A percentile compares a stretch with the other conserved stretches of the same genome.
Evolutionary conservation across 2,888 invertebrate genomes (phyloP).

Genomic region (Patella depressa): DNA sequence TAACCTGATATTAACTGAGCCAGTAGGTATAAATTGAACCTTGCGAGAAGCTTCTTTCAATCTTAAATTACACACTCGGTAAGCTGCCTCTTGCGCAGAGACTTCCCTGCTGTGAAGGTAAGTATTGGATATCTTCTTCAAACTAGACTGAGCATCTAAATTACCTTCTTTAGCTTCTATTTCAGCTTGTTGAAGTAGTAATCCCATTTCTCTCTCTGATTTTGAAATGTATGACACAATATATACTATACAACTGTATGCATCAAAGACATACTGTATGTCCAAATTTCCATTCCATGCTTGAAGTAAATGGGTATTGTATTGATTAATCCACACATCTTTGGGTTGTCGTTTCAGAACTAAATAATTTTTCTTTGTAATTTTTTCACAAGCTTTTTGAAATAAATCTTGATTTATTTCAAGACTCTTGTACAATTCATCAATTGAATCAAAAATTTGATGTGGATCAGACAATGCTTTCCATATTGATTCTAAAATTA

Average conservation of each 20-base stretch:
- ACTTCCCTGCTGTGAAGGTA: slow-evolving; percentile 17
- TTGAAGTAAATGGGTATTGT: slow-evolving; percentile 26
- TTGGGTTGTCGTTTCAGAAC: not conserved
- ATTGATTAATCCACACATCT: slow-evolving; percentile 2
- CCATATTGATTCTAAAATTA: no score
- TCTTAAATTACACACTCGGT: slow-evolving; percentile 14
- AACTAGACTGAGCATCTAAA: slow-evolving; percentile 20
- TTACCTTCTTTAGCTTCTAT: slow-evolving; percentile 32
- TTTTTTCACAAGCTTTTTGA: slow-evolving; percentile 12
- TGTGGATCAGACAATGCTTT: no score
- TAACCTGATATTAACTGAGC: not conserved
- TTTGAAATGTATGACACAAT: slow-evolving; percentile 47
- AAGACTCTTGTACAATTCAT: no score
- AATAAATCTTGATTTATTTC: not conserved
- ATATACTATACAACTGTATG: slow-evolving; percentile 42
- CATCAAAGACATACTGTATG: slow-evolving; percentile 33
- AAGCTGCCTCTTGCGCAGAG: slow-evolving; percentile 18
- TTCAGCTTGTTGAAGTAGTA: slow-evolving; percentile 24
- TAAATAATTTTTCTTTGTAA: not conserved
- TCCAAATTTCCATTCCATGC: slow-evolving; percentile 33
- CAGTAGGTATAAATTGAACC: slow-evolving; percentile 27
- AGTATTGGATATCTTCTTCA: slow-evolving; percentile 8
- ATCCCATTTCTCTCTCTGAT: slow-evolving; percentile 32
- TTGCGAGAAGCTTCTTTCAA: slow-evolving; percentile 27
- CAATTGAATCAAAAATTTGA: no score